Evolutionary conservation across 2,888 invertebrate species (phyloP), one percentile per base, ranked within the genome.

Genomic region (Lagria hirta): DNA sequence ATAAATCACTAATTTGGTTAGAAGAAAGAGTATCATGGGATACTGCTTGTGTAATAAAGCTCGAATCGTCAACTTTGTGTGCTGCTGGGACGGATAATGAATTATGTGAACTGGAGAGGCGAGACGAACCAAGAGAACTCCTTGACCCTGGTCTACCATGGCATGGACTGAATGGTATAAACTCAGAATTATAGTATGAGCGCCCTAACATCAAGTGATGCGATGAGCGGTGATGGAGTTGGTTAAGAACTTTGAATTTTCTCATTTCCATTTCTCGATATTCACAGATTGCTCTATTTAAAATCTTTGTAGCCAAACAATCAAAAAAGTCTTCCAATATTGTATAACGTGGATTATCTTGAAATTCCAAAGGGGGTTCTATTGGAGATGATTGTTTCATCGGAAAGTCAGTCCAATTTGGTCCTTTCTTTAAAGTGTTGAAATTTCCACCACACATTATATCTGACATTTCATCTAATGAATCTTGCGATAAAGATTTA

Each of bases 21-120:
- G 84, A 81, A 5, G 79, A 75, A 20, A 90, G 74, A 2, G 88
- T 85, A 64, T 90, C 90, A 64, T 90, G 90, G 1, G 89, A 90
- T 75, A 90, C 89, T 17, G 90, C 90, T 64, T 89, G 89, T 1
- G 89, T 90, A 53, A 90, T 90, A 66, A 90, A 90, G 64, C 83
- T 88, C 11, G 89, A 89, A 67, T 90, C 90, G 62, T 89, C 89
- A 1, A 80, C 83, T 71, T 84, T 86, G 60, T 86, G 84, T 46
- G 84, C 80, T 11, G 81, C 79, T 8, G 79, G 77, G 23, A 80
- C 75, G 51, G 85, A 82, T 44, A 90, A 75, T 1, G 89, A 90
- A 66, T 89, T 90, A 69, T 91, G 89, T 43, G 89, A 89, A 65
- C 88, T 88, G 27, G 89, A 89, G 10, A 89, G 75, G 2, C 89